Percentiles rank a stretch among this genome's conserved stretches.
phyloP scores from a whole-genome alignment of 2,888 invertebrate species.

The Hydropsyche betteni region DNA sequence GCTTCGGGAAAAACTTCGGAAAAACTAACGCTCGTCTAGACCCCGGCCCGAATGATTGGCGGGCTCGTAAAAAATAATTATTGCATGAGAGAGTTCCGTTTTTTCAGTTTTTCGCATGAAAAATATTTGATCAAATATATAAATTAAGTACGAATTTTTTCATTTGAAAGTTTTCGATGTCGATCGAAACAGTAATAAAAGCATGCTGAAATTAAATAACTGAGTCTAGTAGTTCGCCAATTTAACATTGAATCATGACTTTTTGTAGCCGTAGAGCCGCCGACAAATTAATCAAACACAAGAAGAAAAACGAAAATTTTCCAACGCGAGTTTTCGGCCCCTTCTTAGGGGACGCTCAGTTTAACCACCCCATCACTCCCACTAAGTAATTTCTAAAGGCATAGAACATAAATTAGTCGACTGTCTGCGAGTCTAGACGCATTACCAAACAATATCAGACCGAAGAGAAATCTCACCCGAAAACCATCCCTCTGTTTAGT shows the following conservation, averaged over 20 bases:
- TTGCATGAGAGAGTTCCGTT: neutral
- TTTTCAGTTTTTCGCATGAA: too few relatives aligned
- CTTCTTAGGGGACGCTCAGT: neutral
- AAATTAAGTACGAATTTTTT: too few relatives aligned
- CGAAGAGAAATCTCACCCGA: too few relatives aligned
- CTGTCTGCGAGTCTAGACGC: conserved; percentile 44
- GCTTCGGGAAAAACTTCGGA: conserved; percentile 26
- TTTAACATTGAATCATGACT: neutral
- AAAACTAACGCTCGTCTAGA: conserved; percentile 23
- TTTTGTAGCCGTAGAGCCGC: neutral
- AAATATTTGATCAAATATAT: too few relatives aligned
- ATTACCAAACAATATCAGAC: conserved; percentile 43
- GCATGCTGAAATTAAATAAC: too few relatives aligned
- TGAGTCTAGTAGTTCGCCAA: neutral
- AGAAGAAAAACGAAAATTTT: conserved; percentile 5
- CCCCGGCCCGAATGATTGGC: conserved; percentile 26
- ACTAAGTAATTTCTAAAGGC: conserved; percentile 30
- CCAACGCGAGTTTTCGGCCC: neutral
- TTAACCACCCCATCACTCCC: neutral
- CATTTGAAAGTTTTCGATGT: neutral
- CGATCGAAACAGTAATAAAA: neutral
- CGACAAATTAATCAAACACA: conserved; percentile 13
- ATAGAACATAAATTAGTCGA: conserved; percentile 42
- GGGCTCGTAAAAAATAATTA: conserved; percentile 24
- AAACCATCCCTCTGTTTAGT: neutral